Evolutionary conservation across 1,140 invertebrate species (phyloP).

Genomic region (Pomacea maculata): DNA sequence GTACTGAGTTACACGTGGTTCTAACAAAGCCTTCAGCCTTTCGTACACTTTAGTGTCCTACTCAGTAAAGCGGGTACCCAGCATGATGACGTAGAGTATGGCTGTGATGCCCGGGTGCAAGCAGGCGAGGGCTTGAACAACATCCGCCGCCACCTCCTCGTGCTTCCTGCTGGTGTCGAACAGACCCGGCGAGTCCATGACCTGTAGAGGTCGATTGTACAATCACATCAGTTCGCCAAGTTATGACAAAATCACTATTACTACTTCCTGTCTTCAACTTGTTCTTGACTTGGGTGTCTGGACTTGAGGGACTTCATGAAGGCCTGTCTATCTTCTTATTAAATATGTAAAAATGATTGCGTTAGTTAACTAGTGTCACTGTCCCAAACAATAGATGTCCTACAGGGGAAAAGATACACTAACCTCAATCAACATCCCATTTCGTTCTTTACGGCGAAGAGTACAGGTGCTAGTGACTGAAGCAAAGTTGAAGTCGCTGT

Average conservation of each 20-base stretch:
- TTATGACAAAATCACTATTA: too few relatives aligned
- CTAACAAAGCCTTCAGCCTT: slow-evolving; percentile 23
- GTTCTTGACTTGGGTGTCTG: too few relatives aligned
- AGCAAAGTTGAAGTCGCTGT: background rate
- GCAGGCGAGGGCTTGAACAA: slow-evolving; percentile 24
- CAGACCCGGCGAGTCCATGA: slow-evolving; percentile 15
- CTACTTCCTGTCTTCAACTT: too few relatives aligned
- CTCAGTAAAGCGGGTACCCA: slow-evolving; percentile 18
- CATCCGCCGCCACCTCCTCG: slow-evolving; percentile 13
- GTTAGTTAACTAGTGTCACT: too few relatives aligned
- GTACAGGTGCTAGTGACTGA: background rate
- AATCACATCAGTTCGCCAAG: background rate
- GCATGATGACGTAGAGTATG: slow-evolving; percentile 19
- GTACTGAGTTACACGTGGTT: slow-evolving; percentile 18
- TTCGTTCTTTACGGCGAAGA: too few relatives aligned
- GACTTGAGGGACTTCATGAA: too few relatives aligned
- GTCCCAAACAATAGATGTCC: too few relatives aligned
- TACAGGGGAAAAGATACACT: too few relatives aligned
- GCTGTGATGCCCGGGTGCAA: slow-evolving; percentile 29
- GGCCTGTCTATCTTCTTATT: too few relatives aligned
- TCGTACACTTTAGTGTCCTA: slow-evolving; percentile 26
- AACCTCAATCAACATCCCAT: too few relatives aligned
- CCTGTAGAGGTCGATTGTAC: background rate
- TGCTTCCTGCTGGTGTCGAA: slow-evolving; percentile 8
- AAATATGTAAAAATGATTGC: too few relatives aligned